Evolutionary conservation across 2,888 invertebrate species (phyloP).

Genomic region (Pinctada fucata): DNA sequence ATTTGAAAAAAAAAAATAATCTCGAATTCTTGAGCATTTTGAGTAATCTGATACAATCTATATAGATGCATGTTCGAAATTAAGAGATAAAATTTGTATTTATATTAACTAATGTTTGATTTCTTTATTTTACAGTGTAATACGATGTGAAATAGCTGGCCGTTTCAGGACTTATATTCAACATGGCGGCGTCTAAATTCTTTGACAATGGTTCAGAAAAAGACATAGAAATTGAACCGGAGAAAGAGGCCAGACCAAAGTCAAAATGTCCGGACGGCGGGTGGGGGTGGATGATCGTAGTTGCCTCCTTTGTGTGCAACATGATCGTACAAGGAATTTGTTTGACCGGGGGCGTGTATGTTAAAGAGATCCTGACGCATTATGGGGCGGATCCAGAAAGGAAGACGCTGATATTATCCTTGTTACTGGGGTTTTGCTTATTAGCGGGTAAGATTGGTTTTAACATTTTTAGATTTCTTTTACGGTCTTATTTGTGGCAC

Average conservation of each 20-base stretch:
- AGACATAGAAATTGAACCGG: slow-evolving; percentile 43
- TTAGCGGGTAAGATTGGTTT: slow-evolving; percentile 32
- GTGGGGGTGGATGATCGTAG: slow-evolving; percentile 42
- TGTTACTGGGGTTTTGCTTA: slow-evolving; percentile 38
- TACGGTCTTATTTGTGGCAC: too few relatives aligned
- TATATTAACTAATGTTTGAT: neutral
- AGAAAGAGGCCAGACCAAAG: slow-evolving; percentile 37
- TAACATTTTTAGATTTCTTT: too few relatives aligned
- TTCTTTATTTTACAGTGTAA: neutral
- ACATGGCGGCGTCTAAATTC: slow-evolving; percentile 38
- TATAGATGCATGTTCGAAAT: too few relatives aligned
- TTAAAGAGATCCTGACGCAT: slow-evolving; percentile 23
- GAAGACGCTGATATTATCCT: slow-evolving; percentile 29
- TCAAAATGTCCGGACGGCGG: slow-evolving; percentile 42
- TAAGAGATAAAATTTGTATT: too few relatives aligned
- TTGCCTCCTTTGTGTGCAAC: slow-evolving; percentile 36
- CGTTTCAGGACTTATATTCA: neutral
- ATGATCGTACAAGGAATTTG: slow-evolving; percentile 39
- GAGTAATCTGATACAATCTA: too few relatives aligned
- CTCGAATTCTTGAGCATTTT: too few relatives aligned
- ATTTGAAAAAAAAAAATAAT: too few relatives aligned
- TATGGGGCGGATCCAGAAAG: slow-evolving; percentile 34
- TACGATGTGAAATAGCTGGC: neutral
- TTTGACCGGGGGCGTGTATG: slow-evolving; percentile 38
- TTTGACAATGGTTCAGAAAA: slow-evolving; percentile 37